phyloP scores from a whole-genome alignment of 1,140 invertebrate species.

The Cherax destructor region DNA sequence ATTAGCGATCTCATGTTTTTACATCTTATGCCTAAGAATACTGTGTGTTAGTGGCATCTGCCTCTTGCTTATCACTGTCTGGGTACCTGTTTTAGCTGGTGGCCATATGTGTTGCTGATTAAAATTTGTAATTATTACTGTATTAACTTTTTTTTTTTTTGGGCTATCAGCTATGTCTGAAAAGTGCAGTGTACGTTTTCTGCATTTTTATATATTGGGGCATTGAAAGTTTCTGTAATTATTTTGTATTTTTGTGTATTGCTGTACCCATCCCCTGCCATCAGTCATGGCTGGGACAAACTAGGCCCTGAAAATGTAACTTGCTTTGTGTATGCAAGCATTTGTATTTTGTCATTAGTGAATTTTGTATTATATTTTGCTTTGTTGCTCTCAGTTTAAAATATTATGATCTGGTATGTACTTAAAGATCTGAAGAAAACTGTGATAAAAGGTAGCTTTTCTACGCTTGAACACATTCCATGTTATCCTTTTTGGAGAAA shows the following conservation, averaged over 20 bases:
- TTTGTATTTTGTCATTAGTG: conserved; percentile 31
- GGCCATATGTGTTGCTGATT: conserved; percentile 23
- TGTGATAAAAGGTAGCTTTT: conserved; percentile 65
- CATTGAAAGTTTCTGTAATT: conserved; percentile 20
- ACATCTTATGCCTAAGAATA: conserved; percentile 54
- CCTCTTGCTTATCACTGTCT: conserved; percentile 42
- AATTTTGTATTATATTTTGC: conserved; percentile 40
- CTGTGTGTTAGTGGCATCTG: conserved; percentile 47
- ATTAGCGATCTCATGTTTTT: conserved; percentile 61
- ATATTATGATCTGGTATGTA: conserved; percentile 40
- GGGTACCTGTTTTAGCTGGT: conserved; percentile 49
- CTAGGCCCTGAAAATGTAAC: background rate
- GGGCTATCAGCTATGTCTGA: conserved; percentile 24
- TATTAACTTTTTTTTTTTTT: background rate
- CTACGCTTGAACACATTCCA: conserved; percentile 56
- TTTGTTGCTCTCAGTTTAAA: conserved; percentile 37
- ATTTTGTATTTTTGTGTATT: background rate
- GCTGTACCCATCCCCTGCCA: background rate
- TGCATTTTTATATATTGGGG: conserved; percentile 12
- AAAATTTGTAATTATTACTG: conserved; percentile 16
- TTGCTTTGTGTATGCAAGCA: conserved; percentile 23
- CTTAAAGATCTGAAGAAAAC: conserved; percentile 52
- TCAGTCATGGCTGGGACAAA: background rate
- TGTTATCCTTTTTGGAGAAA: conserved; percentile 28
- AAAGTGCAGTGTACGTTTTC: conserved; percentile 21